phyloP scores from a whole-genome alignment of 2,797 vertebrate species.

The Zalophus californianus region DNA sequence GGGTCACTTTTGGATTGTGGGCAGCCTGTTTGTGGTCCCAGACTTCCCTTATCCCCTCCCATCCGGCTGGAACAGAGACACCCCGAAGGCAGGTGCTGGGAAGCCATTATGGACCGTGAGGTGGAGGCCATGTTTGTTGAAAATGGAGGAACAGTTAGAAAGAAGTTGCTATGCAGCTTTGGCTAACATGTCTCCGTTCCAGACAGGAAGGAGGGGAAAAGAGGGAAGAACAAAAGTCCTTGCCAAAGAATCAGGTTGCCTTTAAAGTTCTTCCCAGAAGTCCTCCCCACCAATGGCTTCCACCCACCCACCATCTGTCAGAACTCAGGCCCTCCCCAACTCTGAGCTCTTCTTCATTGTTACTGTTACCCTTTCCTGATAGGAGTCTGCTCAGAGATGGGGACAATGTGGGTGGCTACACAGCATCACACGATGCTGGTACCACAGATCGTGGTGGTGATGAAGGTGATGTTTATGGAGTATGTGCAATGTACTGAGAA shows the following conservation, averaged over 20 bases:
- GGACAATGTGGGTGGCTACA: rapidly evolving
- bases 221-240: background rate
- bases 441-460: rapidly evolving
- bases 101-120: background rate
- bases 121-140: background rate
- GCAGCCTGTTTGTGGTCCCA: background rate
- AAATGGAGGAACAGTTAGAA: background rate
- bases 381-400: background rate
- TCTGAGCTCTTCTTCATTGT: too few relatives aligned
- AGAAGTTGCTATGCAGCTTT: background rate
- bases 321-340: background rate
- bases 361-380: background rate
- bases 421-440: rapidly evolving
- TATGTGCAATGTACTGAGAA: rapidly evolving
- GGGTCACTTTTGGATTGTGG: background rate
- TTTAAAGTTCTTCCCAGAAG: background rate
- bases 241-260: too few relatives aligned
- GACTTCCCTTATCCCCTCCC: background rate
- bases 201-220: background rate
- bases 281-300: background rate
- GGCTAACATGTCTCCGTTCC: background rate
- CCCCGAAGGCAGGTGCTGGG: background rate
- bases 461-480: rapidly evolving
- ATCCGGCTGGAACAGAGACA: background rate
- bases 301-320: background rate